Evolutionary conservation across 2,888 invertebrate species (phyloP).

Genomic region (Sesamia inferens): DNA sequence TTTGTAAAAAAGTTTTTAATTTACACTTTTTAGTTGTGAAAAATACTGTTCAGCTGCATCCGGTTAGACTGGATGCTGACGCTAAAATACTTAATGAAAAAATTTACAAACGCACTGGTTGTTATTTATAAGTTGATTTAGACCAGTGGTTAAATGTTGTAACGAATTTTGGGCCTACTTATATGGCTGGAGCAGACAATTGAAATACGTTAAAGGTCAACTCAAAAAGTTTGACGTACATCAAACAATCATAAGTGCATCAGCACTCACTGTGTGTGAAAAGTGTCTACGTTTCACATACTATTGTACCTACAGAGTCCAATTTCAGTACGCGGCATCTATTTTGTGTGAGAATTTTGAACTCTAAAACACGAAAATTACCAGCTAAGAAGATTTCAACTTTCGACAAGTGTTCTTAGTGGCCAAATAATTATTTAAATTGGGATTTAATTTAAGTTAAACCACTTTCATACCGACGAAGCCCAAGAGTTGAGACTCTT

Average conservation of each 20-base stretch:
- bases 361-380: constrained; percentile 45
- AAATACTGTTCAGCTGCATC: too few relatives aligned
- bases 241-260: neutral
- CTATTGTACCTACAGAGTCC: neutral
- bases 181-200: neutral
- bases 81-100: too few relatives aligned
- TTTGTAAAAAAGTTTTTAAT: too few relatives aligned
- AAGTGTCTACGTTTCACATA: neutral
- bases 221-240: neutral
- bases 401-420: constrained; percentile 46
- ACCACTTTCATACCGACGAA: constrained; percentile 36
- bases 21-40: too few relatives aligned
- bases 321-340: neutral
- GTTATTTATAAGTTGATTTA: neutral
- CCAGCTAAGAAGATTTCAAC: constrained; percentile 34
- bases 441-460: constrained; percentile 56
- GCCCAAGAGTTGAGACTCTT: constrained; percentile 16
- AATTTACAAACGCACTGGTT: too few relatives aligned
- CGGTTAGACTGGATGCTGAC: too few relatives aligned
- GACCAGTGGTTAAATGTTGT: too few relatives aligned
- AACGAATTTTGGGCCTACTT: neutral
- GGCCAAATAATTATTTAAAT: constrained; percentile 56
- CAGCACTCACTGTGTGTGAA: neutral
- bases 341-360: constrained; percentile 7
- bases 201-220: too few relatives aligned